Conservation (phyloP, 2,888 invertebrate species). For the Limnephilus rhombicus region DNA sequence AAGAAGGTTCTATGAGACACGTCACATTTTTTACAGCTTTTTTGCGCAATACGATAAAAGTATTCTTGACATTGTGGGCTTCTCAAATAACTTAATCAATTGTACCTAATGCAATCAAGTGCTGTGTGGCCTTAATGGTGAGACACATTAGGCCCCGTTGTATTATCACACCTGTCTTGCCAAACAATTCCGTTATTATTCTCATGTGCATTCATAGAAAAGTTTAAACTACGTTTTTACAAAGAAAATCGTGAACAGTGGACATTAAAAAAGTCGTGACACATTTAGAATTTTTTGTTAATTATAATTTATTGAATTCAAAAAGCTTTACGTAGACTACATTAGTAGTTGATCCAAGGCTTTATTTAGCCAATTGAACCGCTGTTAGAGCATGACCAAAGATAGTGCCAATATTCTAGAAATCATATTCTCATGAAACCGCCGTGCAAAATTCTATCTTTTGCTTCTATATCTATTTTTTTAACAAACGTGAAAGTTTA, state of each 20-base stretch:
- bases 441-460: too few species aligned
- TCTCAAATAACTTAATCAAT: not conserved
- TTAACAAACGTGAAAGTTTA: too few species aligned
- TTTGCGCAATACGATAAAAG: not conserved
- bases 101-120: not conserved
- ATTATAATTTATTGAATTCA: not conserved
- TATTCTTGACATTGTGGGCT: not conserved
- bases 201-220: not conserved
- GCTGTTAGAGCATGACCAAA: too few species aligned
- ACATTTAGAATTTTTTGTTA: not conserved
- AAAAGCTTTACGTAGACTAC: not conserved
- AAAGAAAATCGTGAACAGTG: not conserved
- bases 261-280: not conserved
- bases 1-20: not conserved
- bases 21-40: not conserved
- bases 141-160: not conserved
- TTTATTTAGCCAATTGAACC: too few species aligned
- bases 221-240: not conserved
- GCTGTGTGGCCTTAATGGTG: slow-evolving; percentile 4
- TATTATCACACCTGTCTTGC: slow-evolving; percentile 12
- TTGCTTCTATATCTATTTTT: too few species aligned
- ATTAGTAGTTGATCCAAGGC: not conserved
- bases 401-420: too few species aligned
- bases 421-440: too few species aligned
- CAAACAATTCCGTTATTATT: slow-evolving; percentile 3